Conservation (phyloP, 2,113 vertebrate genomes). For the Puma concolor region DNA sequence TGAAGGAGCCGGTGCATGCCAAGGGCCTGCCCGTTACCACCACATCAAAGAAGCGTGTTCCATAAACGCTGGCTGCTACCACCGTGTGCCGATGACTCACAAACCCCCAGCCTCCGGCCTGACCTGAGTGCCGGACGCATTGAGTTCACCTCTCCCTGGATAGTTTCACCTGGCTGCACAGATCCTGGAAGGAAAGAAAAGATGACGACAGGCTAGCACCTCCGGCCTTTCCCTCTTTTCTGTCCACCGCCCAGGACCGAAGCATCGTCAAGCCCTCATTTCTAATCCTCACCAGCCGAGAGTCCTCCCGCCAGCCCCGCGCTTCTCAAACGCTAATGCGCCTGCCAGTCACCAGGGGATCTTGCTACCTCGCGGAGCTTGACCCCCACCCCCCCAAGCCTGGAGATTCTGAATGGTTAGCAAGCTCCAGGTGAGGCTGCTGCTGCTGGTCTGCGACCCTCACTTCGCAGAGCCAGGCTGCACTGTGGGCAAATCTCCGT, state of each 20-base stretch:
- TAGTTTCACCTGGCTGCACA: neutral
- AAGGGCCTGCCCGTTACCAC: neutral
- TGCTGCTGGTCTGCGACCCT: neutral
- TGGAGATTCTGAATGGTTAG: too few species aligned
- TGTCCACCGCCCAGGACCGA: too few species aligned
- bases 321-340: neutral
- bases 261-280: too few species aligned
- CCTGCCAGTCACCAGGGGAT: rapidly evolving
- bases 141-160: rapidly evolving
- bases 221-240: neutral
- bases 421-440: neutral
- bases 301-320: rapidly evolving
- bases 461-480: neutral
- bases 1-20: neutral
- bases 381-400: neutral
- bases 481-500: neutral
- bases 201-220: neutral
- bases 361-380: neutral
- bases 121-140: too few species aligned
- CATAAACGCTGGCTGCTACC: neutral
- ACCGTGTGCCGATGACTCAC: neutral
- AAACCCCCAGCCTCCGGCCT: neutral
- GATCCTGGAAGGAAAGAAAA: neutral
- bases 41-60: neutral
- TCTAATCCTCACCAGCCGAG: neutral